A percentile compares a stretch with the other conserved stretches of the same genome.
phyloP scores from a whole-genome alignment of 2,888 invertebrate genomes.

The Troides helena region DNA sequence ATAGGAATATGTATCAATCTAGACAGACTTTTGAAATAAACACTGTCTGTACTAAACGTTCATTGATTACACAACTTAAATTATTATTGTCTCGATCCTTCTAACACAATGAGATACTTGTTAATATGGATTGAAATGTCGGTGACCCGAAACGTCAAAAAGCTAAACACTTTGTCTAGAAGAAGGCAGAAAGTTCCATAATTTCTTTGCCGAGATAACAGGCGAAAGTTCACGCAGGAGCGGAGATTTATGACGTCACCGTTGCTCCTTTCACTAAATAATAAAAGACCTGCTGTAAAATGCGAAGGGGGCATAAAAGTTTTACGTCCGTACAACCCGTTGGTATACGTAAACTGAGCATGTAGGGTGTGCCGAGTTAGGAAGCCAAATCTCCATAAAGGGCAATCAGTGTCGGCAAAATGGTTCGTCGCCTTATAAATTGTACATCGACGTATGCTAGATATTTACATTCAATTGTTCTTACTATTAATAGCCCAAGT shows the following conservation, averaged over 20 bases:
- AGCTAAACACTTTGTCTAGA: slow-evolving; percentile 79
- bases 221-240: slow-evolving; percentile 80
- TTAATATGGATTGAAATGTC: slow-evolving; percentile 50
- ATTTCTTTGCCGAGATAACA: slow-evolving; percentile 79
- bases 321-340: slow-evolving; percentile 79
- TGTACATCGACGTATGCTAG: slow-evolving; percentile 56
- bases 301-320: slow-evolving; percentile 75
- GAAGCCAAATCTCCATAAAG: slow-evolving; percentile 73
- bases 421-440: slow-evolving; percentile 64
- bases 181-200: slow-evolving; percentile 78
- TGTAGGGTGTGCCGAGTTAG: slow-evolving; percentile 60
- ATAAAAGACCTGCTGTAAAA: slow-evolving; percentile 79
- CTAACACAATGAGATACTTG: neutral
- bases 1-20: neutral
- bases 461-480: slow-evolving; percentile 37
- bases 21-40: neutral
- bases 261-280: slow-evolving; percentile 80
- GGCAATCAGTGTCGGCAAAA: slow-evolving; percentile 74
- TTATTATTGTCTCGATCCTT: no score
- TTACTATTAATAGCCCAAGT: neutral
- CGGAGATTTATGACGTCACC: slow-evolving; percentile 80
- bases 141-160: slow-evolving; percentile 70
- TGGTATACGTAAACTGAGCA: slow-evolving; percentile 65
- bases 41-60: neutral
- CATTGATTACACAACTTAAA: no score